A percentile compares a stretch with the other conserved stretches of the same genome.
phyloP scores from a whole-genome alignment of 1,140 invertebrate genomes.

The Ruditapes philippinarum region DNA sequence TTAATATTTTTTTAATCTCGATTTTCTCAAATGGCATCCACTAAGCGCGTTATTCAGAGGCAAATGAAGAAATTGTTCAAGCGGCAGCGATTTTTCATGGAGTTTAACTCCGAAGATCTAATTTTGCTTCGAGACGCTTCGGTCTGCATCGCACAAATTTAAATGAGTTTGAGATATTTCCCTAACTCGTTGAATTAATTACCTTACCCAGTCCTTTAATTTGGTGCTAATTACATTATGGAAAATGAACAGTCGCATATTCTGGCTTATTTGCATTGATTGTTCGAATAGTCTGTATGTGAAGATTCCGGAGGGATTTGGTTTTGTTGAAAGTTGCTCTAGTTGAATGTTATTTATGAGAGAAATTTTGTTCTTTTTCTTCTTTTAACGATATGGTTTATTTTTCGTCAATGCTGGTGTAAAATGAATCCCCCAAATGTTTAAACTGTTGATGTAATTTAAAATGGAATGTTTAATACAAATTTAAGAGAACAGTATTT shows the following conservation, averaged over 20 bases:
- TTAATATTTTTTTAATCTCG: conserved; percentile 29
- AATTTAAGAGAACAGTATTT: no score
- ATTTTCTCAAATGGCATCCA: background rate
- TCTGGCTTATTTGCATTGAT: conserved; percentile 43
- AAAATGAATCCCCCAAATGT: background rate
- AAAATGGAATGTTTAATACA: no score
- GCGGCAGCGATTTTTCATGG: background rate
- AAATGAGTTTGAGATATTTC: conserved; percentile 29
- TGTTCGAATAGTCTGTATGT: background rate
- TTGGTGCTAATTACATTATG: conserved; percentile 37
- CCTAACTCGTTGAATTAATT: conserved; percentile 40
- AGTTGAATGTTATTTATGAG: conserved; percentile 16
- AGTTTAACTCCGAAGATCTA: background rate
- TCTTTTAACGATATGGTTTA: background rate
- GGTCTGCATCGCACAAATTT: conserved; percentile 17
- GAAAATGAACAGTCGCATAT: conserved; percentile 15
- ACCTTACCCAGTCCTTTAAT: conserved; percentile 27
- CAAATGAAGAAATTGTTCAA: background rate
- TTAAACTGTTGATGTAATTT: background rate
- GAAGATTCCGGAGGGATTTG: background rate
- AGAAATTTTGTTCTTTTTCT: conserved; percentile 3
- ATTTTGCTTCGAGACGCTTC: conserved; percentile 1
- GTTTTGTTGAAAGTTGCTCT: conserved; percentile 9
- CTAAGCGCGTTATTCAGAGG: background rate
- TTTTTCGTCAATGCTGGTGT: background rate